Evolutionary conservation across 2,113 vertebrate species (phyloP), one percentile per base, ranked within the genome.

Genomic region (Corydoras sp.): DNA sequence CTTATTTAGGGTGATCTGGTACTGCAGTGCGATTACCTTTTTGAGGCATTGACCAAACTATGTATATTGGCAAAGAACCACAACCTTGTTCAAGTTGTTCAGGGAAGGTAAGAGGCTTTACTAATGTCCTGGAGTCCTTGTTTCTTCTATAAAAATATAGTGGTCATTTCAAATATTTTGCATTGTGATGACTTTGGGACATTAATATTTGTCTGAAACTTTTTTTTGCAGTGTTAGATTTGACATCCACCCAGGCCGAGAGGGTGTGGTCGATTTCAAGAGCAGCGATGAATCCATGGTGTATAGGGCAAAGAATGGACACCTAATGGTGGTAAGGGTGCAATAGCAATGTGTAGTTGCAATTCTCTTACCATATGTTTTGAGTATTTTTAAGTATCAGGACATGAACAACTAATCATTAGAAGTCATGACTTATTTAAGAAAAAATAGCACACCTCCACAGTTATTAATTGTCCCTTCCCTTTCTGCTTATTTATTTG

Each of bases 291-390:
- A 96, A 81, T 85, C 89, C 3, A 93, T 92, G 79, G 86, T 97
- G 80, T 97, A 94, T 83, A 92, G 91, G 86, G 91, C 92, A 73
- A 97, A 94, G 88, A 94, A 90, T 0, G 96, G 96, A 73, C 93
- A 93, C 11, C 79, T 98, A 60, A 95, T 88, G 62, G 96, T 98
- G 93, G 95, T 98, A 83, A 62, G 54, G 9, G 4, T 63, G 7
- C 11, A 49, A 2, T 48, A 10, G 10, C 14, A 13, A 12, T 48
- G 31, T 49, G n/a, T 18, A 6, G 18, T 24, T 24, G 18, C 18
- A 24, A 24, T 24, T 24, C 18, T 24, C 18, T 24, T 24, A 24
- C 18, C 18, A 24, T 24, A 24, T 24, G 18, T 24, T 24, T 24
- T 24, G 18, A 24, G 18, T 1, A 24, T 24, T 24, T 24, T 24